phyloP scores from a whole-genome alignment of 1,140 invertebrate species.

The Drosophila lowei region DNA sequence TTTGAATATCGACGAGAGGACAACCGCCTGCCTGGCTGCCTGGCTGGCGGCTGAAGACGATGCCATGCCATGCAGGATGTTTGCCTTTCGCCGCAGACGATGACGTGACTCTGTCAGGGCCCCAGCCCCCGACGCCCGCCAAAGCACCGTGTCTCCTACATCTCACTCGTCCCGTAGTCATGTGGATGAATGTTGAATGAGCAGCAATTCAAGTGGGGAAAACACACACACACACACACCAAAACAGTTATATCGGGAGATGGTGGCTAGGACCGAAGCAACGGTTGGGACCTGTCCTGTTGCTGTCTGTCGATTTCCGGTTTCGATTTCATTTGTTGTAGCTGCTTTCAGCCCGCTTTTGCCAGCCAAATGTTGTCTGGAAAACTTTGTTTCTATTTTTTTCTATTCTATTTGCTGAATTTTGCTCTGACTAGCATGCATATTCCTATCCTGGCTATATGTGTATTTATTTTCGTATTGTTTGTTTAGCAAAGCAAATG shows the following conservation, averaged over 20 bases:
- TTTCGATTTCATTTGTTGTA: slow-evolving; percentile 65
- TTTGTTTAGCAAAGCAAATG: slow-evolving; percentile 38
- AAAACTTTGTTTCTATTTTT: slow-evolving; percentile 22
- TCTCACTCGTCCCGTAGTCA: slow-evolving; percentile 21
- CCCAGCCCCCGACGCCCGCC: neutral
- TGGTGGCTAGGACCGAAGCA: neutral
- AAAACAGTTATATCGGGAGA: neutral
- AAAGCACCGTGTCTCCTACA: neutral
- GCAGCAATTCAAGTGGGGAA: slow-evolving; percentile 64
- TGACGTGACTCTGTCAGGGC: slow-evolving; percentile 25
- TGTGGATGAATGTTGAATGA: slow-evolving; percentile 69
- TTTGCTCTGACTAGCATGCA: neutral
- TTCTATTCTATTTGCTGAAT: slow-evolving; percentile 7
- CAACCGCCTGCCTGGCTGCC: neutral
- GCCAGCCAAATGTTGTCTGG: slow-evolving; percentile 34
- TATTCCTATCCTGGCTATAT: slow-evolving; percentile 7
- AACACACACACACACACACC: slow-evolving; percentile 35
- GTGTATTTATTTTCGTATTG: slow-evolving; percentile 29
- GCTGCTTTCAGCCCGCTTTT: neutral
- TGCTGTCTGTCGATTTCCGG: slow-evolving; percentile 53
- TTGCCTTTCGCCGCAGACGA: slow-evolving; percentile 15
- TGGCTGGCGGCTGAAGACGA: neutral
- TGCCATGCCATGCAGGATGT: slow-evolving; percentile 12
- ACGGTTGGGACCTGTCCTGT: slow-evolving; percentile 8
- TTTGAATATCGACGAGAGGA: slow-evolving; percentile 63